These are phyloP conservation scores for Rhyzopertha dominica DNA, from an alignment of 1,140 invertebrate genomes.

Conservation along the genomic window DNA sequence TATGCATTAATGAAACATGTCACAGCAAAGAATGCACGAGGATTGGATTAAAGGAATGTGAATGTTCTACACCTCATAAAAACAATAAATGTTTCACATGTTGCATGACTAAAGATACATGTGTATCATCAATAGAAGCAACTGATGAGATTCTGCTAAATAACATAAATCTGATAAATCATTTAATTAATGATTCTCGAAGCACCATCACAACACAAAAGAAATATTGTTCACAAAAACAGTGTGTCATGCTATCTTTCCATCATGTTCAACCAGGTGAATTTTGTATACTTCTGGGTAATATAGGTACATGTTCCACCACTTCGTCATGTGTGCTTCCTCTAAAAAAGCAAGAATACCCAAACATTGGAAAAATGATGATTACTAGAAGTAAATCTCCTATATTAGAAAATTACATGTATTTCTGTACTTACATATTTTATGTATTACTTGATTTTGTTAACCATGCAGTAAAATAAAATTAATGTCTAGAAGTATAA, in stretches of 20 bases:
- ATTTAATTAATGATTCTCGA: not conserved
- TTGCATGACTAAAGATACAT: not conserved
- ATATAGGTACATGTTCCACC: slow-evolving; percentile 3
- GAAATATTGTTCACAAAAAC: not conserved
- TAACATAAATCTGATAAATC: too few species aligned
- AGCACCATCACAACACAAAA: not conserved
- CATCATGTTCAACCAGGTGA: not conserved
- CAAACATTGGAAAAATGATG: not conserved
- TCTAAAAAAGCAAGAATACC: not conserved
- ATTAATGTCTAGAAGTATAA: not conserved
- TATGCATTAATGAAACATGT: slow-evolving; percentile 7
- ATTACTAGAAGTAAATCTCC: too few species aligned
- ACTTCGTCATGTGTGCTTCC: not conserved
- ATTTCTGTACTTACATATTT: slow-evolving; percentile 7
- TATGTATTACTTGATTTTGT: not conserved
- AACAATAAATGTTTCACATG: not conserved
- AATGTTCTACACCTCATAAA: not conserved
- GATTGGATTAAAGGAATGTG: slow-evolving; percentile 11
- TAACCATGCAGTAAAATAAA: not conserved
- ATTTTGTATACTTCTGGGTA: not conserved
- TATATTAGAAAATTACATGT: not conserved
- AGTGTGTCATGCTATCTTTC: slow-evolving; percentile 1
- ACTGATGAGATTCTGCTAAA: too few species aligned
- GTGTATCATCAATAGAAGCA: too few species aligned
- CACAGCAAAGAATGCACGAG: slow-evolving; percentile 14